Evolutionary conservation across 2,888 invertebrate genomes (phyloP).

Genomic region (Beris chalybata): DNA sequence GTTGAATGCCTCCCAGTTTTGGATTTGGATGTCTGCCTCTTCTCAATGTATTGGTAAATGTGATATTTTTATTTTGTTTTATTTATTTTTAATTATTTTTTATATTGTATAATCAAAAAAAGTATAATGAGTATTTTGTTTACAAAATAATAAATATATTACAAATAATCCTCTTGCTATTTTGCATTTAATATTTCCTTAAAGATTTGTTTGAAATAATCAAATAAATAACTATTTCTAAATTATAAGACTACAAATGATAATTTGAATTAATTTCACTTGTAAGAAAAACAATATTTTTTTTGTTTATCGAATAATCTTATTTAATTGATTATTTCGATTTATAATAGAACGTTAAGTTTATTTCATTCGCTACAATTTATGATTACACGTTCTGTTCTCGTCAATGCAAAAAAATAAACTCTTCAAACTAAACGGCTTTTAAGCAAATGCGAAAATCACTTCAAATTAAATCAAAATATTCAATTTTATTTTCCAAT

Average conservation of each 20-base stretch:
- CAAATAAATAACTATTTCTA: slow-evolving; percentile 3
- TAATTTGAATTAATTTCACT: too few species aligned
- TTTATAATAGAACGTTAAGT: too few species aligned
- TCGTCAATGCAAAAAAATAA: not conserved
- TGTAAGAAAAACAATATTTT: too few species aligned
- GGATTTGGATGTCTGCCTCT: slow-evolving; percentile 46
- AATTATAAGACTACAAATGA: not conserved
- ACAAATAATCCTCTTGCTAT: not conserved
- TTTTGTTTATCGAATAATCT: too few species aligned
- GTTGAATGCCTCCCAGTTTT: slow-evolving; percentile 47
- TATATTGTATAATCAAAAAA: slow-evolving; percentile 50
- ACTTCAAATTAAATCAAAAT: slow-evolving; percentile 40
- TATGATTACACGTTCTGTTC: too few species aligned
- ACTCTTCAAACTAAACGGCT: slow-evolving; percentile 20
- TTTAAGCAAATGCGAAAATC: slow-evolving; percentile 56
- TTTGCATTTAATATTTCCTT: not conserved
- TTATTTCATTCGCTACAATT: not conserved
- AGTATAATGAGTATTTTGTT: not conserved
- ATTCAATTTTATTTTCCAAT: not conserved
- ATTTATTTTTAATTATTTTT: slow-evolving; percentile 32
- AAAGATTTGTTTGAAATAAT: not conserved
- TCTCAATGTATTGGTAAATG: slow-evolving; percentile 51
- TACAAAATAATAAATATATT: not conserved
- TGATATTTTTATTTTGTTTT: slow-evolving; percentile 54
- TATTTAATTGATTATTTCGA: too few species aligned